phyloP scores from a whole-genome alignment of 2,888 invertebrate genomes.

The Zaprionus bogoriensis region DNA sequence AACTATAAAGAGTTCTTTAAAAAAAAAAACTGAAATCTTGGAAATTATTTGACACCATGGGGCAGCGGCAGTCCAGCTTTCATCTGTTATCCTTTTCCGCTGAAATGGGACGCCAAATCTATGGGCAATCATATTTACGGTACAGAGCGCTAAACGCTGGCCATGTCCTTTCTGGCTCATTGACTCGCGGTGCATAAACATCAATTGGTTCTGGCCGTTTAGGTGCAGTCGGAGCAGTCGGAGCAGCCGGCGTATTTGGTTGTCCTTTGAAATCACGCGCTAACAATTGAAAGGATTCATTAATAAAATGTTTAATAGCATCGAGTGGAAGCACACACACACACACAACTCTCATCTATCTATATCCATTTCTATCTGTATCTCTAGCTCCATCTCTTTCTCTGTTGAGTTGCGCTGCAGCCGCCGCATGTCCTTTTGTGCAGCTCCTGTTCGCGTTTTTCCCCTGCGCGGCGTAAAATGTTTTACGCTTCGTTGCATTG shows the following conservation, averaged over 20 bases:
- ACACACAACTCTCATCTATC: too few relatives aligned
- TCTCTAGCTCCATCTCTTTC: too few relatives aligned
- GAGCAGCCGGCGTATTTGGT: conserved; percentile 28
- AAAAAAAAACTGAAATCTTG: conserved; percentile 45
- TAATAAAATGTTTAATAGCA: conserved; percentile 80
- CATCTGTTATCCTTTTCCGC: conserved; percentile 57
- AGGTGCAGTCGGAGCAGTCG: conserved; percentile 39
- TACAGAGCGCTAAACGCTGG: conserved; percentile 35
- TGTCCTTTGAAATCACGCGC: conserved; percentile 79
- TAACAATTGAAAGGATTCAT: conserved; percentile 80
- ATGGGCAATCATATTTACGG: conserved; percentile 70
- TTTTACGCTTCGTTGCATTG: conserved; percentile 82
- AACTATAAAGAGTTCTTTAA: conserved; percentile 30
- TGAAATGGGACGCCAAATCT: conserved; percentile 65
- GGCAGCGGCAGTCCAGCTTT: conserved; percentile 64
- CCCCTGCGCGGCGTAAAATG: conserved; percentile 71
- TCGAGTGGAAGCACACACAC: conserved; percentile 15
- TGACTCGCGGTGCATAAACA: conserved; percentile 60
- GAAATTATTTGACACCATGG: conserved; percentile 75
- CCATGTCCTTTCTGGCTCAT: conserved; percentile 70
- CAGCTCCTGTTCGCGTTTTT: conserved; percentile 45
- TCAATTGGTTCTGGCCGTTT: conserved; percentile 43
- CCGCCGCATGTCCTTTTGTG: conserved; percentile 75
- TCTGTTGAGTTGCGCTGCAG: conserved; percentile 61
- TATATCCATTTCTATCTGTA: too few relatives aligned